Base-by-base conservation (phyloP, 2,113 vertebrate species). In the Cephalopholis sonnerati region DNA sequence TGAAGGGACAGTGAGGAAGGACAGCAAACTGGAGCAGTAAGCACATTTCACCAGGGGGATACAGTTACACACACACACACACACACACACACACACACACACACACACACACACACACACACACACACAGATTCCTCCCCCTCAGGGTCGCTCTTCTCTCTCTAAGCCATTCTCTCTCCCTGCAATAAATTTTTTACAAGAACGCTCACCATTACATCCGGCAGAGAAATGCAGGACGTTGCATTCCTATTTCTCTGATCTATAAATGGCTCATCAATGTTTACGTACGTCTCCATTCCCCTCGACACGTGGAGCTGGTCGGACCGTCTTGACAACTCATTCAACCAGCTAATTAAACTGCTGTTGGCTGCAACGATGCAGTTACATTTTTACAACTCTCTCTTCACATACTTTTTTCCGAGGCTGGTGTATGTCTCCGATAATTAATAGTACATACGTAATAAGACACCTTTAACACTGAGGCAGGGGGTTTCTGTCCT, bases 31-130 rank as follows among this genome's bases (percentile, higher is more conserved):
- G 79, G 74, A 89, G 82, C 82, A 83, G 90, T 93, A 91, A 94
- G 93, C 94, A 95, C 86, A 94, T 94, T 94, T 93, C 86, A 81
- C 67, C 87, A 61, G 76, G n/a, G 70, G 74, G 78, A 72, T 93
- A 91, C 78, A 87, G 87, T 94, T 94, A 77, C 87, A 88, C 57
- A 70, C 68, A 61, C 46, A 53, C 80, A 46, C 74, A 55, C 67
- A 82, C 55, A 62, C 64, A 77, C 91, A 84, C 72, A 61, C 61
- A 59, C 61, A 75, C 72, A 78, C 65, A 51, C 39, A 53, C 74
- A 53, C 80, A 46, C 74, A 55, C 67, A 82, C 55, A 62, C 64
- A 77, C 91, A 84, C 72, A 61, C 61, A 59, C 61, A 75, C 72
- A 78, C 65, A 51, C 39, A 53, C 74, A n/a, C 39, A 48, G 20